A percentile compares a stretch with the other conserved stretches of the same genome.
Conservation (phyloP, 2,797 vertebrate species). For the Myiothlypis coronata region DNA sequence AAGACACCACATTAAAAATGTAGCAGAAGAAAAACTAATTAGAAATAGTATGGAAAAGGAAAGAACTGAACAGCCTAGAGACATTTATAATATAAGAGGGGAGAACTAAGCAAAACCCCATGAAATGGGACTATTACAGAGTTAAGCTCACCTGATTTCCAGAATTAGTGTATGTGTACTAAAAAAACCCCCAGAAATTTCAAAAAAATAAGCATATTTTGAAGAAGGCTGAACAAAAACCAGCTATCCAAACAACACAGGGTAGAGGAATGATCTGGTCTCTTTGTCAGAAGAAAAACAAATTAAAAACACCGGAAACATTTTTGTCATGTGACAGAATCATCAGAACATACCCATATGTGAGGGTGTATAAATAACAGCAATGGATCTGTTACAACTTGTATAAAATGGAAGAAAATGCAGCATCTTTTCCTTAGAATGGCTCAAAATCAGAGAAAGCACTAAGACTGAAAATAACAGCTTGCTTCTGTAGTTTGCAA, state of each 20-base stretch:
- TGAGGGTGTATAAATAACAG: neutral
- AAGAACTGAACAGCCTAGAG: neutral
- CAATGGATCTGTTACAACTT: neutral
- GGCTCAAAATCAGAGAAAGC: neutral
- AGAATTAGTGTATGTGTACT: neutral
- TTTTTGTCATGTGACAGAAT: neutral
- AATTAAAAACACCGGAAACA: neutral
- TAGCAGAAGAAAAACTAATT: neutral
- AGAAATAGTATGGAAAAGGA: neutral
- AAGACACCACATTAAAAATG: neutral
- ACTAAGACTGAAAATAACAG: neutral
- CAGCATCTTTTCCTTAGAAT: neutral
- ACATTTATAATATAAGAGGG: neutral
- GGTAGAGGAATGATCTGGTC: neutral
- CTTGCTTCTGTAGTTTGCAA: slow-evolving; percentile 6
- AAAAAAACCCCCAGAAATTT: accelerated
- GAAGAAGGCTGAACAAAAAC: neutral
- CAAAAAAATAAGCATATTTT: neutral
- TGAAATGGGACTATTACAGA: neutral
- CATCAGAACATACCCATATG: neutral
- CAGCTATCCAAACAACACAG: neutral
- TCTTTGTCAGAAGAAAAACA: neutral
- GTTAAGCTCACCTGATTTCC: neutral
- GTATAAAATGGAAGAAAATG: neutral
- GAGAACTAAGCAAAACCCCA: neutral